Conservation (phyloP, 2,888 invertebrate genomes). For the Cacoxenus indagator region DNA sequence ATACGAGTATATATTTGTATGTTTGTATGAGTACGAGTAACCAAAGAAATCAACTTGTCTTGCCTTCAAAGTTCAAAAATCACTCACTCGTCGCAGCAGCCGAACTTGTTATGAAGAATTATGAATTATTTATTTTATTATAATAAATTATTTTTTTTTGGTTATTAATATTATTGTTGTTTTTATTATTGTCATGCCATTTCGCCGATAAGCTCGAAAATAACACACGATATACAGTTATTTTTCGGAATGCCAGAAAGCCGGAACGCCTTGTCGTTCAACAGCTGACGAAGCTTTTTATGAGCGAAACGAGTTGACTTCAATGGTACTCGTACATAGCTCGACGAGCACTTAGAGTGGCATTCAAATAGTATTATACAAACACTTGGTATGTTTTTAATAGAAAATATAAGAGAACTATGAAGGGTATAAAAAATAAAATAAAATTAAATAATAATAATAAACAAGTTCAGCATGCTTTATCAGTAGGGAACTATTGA, state of each 20-base stretch:
- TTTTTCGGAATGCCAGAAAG: constrained; percentile 15
- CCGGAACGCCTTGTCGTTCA: not conserved
- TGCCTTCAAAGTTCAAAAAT: constrained; percentile 60
- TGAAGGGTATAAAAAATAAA: too few species aligned
- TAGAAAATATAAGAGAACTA: too few species aligned
- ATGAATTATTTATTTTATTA: constrained; percentile 14
- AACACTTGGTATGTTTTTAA: too few species aligned
- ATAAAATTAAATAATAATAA: too few species aligned
- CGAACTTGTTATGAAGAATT: constrained; percentile 17
- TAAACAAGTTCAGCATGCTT: too few species aligned
- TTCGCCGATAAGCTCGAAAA: constrained; percentile 60
- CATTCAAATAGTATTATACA: too few species aligned
- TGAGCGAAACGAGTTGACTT: too few species aligned
- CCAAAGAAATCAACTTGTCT: constrained; percentile 57
- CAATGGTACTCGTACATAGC: too few species aligned
- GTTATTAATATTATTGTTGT: not conserved
- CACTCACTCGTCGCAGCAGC: constrained; percentile 1
- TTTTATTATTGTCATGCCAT: constrained; percentile 55
- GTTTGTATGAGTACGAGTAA: constrained; percentile 38
- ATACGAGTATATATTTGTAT: not conserved
- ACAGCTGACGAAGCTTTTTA: too few species aligned
- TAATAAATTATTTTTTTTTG: constrained; percentile 12
- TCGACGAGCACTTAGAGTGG: too few species aligned
- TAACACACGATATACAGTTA: constrained; percentile 59
- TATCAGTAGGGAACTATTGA: too few species aligned